Evolutionary conservation across 1,140 invertebrate species (phyloP).

Genomic region (Teleogryllus occipitalis): DNA sequence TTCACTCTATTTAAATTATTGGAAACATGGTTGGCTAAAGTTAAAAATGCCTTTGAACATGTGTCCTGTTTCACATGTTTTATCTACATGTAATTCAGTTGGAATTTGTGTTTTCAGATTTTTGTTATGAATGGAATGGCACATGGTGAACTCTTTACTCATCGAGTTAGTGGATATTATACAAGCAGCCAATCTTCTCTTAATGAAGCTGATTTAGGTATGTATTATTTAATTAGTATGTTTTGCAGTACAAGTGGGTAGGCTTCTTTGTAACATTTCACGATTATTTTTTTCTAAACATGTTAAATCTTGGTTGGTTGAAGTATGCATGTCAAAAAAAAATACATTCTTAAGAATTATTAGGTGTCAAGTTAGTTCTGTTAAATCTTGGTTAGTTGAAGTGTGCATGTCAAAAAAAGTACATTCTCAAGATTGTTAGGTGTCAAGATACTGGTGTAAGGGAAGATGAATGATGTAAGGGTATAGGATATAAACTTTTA

Average conservation of each 20-base stretch:
- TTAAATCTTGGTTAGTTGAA: constrained; percentile 11
- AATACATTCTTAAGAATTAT: no score
- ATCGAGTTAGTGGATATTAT: constrained; percentile 78
- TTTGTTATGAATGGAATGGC: constrained; percentile 57
- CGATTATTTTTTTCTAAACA: not conserved
- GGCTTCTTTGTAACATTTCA: not conserved
- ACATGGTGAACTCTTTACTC: constrained; percentile 65
- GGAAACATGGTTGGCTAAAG: no score
- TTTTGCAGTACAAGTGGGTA: constrained; percentile 13
- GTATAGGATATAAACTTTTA: no score
- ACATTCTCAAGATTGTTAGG: no score
- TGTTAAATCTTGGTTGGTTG: constrained; percentile 11
- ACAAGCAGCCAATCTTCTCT: constrained; percentile 67
- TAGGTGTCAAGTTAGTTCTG: no score
- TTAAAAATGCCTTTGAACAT: no score
- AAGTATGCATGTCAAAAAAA: not conserved
- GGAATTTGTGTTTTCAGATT: constrained; percentile 41
- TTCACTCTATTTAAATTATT: no score
- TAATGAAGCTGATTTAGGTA: constrained; percentile 32
- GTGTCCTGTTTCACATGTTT: no score
- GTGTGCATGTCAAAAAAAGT: not conserved
- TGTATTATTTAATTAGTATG: not conserved
- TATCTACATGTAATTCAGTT: no score
- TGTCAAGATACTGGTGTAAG: no score
- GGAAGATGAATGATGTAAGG: no score